Evolutionary conservation across 1,140 invertebrate species (phyloP).

Genomic region (Drosophila suzukii): DNA sequence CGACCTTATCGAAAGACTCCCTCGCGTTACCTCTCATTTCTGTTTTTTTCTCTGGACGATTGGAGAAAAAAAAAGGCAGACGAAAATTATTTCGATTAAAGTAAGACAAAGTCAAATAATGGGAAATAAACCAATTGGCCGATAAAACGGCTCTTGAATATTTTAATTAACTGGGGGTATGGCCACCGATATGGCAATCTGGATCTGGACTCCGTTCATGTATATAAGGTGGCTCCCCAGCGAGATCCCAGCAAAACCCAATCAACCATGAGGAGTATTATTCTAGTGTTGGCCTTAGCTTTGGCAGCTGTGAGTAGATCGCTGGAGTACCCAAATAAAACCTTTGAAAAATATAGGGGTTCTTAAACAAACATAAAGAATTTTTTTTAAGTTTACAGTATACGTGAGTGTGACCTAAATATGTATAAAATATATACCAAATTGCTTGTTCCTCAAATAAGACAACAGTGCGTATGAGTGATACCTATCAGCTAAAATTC

Average conservation of each 20-base stretch:
- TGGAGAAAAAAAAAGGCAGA: conserved; percentile 12
- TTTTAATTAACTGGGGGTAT: conserved; percentile 36
- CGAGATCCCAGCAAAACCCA: conserved; percentile 10
- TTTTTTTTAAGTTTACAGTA: neutral
- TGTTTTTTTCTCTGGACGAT: neutral
- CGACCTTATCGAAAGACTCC: conserved; percentile 15
- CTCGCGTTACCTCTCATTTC: neutral
- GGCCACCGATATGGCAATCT: conserved; percentile 33
- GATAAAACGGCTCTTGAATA: conserved; percentile 44
- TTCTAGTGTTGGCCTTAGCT: conserved; percentile 16
- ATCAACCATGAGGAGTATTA: conserved; percentile 39
- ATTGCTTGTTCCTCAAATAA: too few relatives aligned
- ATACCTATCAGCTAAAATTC: neutral
- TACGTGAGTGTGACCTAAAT: neutral
- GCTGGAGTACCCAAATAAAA: neutral
- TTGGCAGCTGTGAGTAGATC: conserved; percentile 35
- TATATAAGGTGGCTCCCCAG: conserved; percentile 21
- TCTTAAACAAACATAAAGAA: neutral
- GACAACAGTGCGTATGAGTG: conserved; percentile 3
- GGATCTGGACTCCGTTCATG: neutral
- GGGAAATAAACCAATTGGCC: conserved; percentile 33
- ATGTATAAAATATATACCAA: too few relatives aligned
- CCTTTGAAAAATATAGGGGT: neutral
- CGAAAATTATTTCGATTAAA: conserved; percentile 28
- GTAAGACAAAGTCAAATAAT: conserved; percentile 38